phyloP scores from a whole-genome alignment of 2,888 invertebrate genomes.

The Fragum fragum region DNA sequence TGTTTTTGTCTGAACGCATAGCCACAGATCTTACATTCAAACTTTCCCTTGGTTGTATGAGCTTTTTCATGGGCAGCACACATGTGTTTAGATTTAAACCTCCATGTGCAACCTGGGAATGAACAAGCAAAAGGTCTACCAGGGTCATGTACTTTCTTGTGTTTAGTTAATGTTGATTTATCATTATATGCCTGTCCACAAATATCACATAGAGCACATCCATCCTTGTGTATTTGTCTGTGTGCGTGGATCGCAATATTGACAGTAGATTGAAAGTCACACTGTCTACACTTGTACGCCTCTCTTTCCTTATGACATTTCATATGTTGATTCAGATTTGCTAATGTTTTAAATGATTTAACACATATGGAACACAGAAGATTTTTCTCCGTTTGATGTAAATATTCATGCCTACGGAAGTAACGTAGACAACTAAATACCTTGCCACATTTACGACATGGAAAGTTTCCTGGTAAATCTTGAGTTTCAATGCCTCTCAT shows the following conservation, averaged over 20 bases:
- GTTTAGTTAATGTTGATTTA: constrained; percentile 83
- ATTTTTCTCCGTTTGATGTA: constrained; percentile 76
- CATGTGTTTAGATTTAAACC: constrained; percentile 83
- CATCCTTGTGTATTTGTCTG: constrained; percentile 83
- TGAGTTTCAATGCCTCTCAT: constrained; percentile 77
- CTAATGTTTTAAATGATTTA: constrained; percentile 82
- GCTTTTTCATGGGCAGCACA: constrained; percentile 81
- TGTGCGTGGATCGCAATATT: constrained; percentile 83
- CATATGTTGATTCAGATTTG: constrained; percentile 79
- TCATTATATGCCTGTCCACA: constrained; percentile 84
- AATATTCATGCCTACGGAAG: constrained; percentile 77
- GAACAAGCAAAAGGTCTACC: constrained; percentile 81
- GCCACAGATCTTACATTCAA: constrained; percentile 80
- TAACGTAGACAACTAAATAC: constrained; percentile 80
- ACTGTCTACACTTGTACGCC: constrained; percentile 81
- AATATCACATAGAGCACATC: constrained; percentile 83
- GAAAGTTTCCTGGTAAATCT: constrained; percentile 78
- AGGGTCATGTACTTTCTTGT: constrained; percentile 84
- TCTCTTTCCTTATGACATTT: constrained; percentile 76
- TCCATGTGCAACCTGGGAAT: constrained; percentile 83
- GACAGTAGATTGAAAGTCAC: constrained; percentile 81
- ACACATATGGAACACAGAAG: constrained; percentile 82
- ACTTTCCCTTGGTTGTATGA: constrained; percentile 81
- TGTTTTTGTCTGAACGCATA: constrained; percentile 85
- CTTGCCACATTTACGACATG: constrained; percentile 79